Percentiles rank a stretch among this genome's conserved stretches.
These are phyloP conservation scores for Folsomia candida DNA, from an alignment of 2,888 invertebrate species.

Conservation along the genomic window DNA sequence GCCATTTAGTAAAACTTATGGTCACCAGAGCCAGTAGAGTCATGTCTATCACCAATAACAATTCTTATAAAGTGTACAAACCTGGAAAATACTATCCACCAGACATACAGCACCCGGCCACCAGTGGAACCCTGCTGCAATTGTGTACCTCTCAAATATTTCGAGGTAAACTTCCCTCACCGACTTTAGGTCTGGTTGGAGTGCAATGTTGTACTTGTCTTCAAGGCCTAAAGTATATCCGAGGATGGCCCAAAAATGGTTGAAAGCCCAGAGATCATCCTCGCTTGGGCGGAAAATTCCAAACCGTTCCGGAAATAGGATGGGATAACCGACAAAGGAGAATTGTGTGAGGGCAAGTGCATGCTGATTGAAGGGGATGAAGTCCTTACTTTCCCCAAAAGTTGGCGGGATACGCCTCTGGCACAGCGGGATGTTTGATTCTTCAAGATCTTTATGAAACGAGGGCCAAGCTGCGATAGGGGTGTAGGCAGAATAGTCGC, in stretches of 20 bases:
- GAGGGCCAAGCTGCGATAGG: no score
- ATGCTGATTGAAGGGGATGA: background rate
- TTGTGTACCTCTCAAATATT: background rate
- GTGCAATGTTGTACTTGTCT: background rate
- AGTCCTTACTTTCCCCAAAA: background rate
- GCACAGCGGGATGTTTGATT: background rate
- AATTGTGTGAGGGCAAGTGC: background rate
- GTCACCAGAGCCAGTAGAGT: no score
- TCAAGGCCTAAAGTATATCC: background rate
- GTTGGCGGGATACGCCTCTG: background rate
- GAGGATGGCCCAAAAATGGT: background rate
- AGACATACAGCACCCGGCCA: no score
- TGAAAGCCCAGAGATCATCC: background rate
- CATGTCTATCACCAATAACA: no score
- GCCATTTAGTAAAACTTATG: no score
- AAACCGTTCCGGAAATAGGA: background rate
- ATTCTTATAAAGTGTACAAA: no score
- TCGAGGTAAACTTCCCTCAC: background rate
- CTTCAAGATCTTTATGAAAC: background rate
- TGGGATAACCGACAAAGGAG: background rate
- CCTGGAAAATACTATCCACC: no score
- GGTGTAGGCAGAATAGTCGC: background rate
- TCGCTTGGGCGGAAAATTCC: background rate
- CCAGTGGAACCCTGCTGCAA: no score
- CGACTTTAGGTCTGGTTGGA: background rate